These are phyloP conservation scores for Leptothorax acervorum DNA, from an alignment of 2,888 invertebrate genomes.

Conservation along the genomic window DNA sequence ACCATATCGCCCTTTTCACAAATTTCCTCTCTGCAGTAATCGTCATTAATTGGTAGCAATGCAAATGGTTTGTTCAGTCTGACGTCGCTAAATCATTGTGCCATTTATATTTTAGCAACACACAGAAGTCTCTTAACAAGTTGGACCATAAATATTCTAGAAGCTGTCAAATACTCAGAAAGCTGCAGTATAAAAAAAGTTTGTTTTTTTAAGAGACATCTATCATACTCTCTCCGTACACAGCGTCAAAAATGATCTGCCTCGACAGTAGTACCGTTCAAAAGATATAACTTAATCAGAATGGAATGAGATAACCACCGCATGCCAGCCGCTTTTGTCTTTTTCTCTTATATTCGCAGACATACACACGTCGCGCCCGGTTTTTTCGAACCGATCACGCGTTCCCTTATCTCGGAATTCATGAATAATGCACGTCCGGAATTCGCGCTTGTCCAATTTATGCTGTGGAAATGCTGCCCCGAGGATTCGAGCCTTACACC, in stretches of 20 bases:
- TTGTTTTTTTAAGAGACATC: background rate
- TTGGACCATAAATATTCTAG: background rate
- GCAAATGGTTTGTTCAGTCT: slow-evolving; percentile 11
- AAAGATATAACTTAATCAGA: slow-evolving; percentile 31
- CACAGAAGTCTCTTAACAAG: background rate
- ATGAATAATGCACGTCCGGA: slow-evolving; percentile 77
- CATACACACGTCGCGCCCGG: slow-evolving; percentile 37
- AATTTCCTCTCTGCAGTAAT: slow-evolving; percentile 5
- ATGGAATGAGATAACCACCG: slow-evolving; percentile 20
- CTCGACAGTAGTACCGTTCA: background rate
- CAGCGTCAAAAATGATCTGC: slow-evolving; percentile 1
- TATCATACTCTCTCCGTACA: background rate
- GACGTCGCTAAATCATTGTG: background rate
- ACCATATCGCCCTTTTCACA: background rate
- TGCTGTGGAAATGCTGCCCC: slow-evolving; percentile 67
- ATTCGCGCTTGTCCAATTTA: slow-evolving; percentile 78
- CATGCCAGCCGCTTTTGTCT: background rate
- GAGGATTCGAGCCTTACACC: slow-evolving; percentile 65
- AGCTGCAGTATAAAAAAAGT: background rate
- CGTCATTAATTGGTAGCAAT: slow-evolving; percentile 16
- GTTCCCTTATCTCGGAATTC: slow-evolving; percentile 38
- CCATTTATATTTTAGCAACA: background rate
- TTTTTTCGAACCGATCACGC: slow-evolving; percentile 68
- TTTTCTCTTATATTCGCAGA: slow-evolving; percentile 30
- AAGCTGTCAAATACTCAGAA: slow-evolving; percentile 1